Evolutionary conservation across 1,140 invertebrate genomes (phyloP), one percentile per base, ranked within the genome.

Genomic region (Sycophila sp.): DNA sequence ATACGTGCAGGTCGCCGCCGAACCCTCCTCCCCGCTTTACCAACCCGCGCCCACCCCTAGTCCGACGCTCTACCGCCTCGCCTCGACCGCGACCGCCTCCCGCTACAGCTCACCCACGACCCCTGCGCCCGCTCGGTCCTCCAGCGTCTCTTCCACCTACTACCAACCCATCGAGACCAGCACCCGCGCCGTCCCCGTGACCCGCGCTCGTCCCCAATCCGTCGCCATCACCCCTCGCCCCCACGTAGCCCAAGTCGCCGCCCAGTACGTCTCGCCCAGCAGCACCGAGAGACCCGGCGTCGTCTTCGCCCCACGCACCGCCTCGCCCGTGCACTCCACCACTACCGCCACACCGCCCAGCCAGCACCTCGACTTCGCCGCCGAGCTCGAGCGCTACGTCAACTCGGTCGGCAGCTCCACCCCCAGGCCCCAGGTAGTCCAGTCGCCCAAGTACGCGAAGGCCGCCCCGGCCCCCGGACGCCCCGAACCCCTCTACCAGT

Each of bases 351-450:
- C 78, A 15, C 76, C 75, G 77, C 81, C 71, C 78, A 70, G 85
- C 19, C 82, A 87, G 62, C 88, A 89, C 47, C 87, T 92, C 38
- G 90, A 92, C 80, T 93, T 93, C 64, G 91, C 91, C 38, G 89
- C 89, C 11, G 92, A 93, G 81, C 91, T 93, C 71, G 91, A 92
- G 51, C 92, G 91, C 75, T 94, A 93, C 88, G 91, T 93, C 75
- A 88, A 92, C 70, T 91, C 92, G n/a, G 91, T 92, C 73, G 84
- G 89, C 7, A 84, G 83, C n/a, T 85, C 86, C n/a, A 36, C 79
- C 76, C 63, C 77, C 8, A 75, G 78, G 59, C 73, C 81, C 47
- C 77, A 78, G 7, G 77, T 82, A 45, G 62, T 83, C 0, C 86
- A 86, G 70, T 70, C 81, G 24, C 81, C 83, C 17, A 80, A 81